Conservation (phyloP, 2,113 vertebrate species). For the Pagrus major region DNA sequence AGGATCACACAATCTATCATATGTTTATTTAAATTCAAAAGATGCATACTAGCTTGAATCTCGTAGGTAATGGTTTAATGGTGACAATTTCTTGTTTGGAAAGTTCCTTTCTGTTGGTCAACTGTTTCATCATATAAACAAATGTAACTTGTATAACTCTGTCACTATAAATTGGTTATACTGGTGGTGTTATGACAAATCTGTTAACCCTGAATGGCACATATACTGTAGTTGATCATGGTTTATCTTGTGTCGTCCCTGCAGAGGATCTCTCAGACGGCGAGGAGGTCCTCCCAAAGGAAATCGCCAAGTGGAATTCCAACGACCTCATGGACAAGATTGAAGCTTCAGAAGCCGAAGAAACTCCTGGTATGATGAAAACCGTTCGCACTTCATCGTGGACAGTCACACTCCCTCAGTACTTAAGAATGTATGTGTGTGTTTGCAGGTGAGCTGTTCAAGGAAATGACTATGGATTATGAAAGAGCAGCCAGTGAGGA, state of each 20-base stretch:
- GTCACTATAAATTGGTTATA: background rate
- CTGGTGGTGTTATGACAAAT: background rate
- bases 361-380: constrained; percentile 83
- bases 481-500: constrained; percentile 83
- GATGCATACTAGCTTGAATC: background rate
- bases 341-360: constrained; percentile 88
- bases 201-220: background rate
- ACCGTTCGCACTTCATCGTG: background rate
- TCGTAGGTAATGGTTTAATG: background rate
- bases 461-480: constrained; percentile 87
- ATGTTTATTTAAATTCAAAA: background rate
- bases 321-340: constrained; percentile 97
- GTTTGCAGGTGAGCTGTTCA: constrained; percentile 85
- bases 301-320: constrained; percentile 96
- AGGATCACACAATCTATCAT: background rate
- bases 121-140: background rate
- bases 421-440: constrained; percentile 19
- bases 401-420: background rate
- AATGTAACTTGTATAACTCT: background rate
- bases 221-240: background rate
- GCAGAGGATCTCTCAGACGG: constrained; percentile 93
- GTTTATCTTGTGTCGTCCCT: constrained; percentile 7
- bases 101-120: background rate
- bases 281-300: constrained; percentile 92
- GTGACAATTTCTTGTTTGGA: background rate